phyloP scores from a whole-genome alignment of 2,797 vertebrate genomes.

The Botia almorhae region DNA sequence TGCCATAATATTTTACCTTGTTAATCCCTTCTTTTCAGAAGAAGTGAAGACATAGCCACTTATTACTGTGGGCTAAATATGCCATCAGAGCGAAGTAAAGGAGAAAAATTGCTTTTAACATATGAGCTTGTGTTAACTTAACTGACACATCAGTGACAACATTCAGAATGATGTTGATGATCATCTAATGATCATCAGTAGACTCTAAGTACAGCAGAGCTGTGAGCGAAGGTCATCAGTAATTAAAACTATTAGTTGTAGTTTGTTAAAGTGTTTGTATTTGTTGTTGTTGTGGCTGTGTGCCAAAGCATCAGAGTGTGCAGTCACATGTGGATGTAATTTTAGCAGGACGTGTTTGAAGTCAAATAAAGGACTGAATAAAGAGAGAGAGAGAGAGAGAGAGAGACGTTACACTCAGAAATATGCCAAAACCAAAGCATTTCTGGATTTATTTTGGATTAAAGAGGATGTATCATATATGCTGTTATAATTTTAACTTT shows the following conservation, averaged over 20 bases:
- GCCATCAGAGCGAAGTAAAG: constrained; percentile 71
- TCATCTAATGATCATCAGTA: constrained; percentile 19
- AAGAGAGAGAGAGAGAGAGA: constrained; percentile 70
- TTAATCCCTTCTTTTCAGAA: constrained; percentile 73
- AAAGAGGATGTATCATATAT: too few relatives aligned
- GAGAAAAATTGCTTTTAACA: constrained; percentile 42
- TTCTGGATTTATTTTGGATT: too few relatives aligned
- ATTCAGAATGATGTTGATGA: constrained; percentile 9
- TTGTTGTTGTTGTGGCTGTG: too few relatives aligned
- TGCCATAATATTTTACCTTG: constrained; percentile 78
- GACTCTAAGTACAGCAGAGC: constrained; percentile 13
- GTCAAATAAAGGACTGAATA: constrained; percentile 79
- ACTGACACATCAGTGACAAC: constrained; percentile 13
- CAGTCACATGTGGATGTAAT: too few relatives aligned
- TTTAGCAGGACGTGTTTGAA: constrained; percentile 68
- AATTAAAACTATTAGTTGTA: constrained; percentile 38
- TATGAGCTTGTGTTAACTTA: constrained; percentile 50
- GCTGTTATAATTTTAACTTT: too few relatives aligned
- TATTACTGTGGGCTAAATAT: constrained; percentile 72
- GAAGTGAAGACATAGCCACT: constrained; percentile 76
- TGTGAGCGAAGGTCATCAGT: constrained; percentile 13
- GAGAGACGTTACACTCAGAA: constrained; percentile 1
- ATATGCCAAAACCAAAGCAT: too few relatives aligned
- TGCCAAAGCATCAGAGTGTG: too few relatives aligned
- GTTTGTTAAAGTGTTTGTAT: too few relatives aligned